A percentile compares a stretch with the other conserved stretches of the same genome.
These are phyloP conservation scores for Temnothorax unifasciatus DNA, from an alignment of 2,888 invertebrate species.

Conservation along the genomic window DNA sequence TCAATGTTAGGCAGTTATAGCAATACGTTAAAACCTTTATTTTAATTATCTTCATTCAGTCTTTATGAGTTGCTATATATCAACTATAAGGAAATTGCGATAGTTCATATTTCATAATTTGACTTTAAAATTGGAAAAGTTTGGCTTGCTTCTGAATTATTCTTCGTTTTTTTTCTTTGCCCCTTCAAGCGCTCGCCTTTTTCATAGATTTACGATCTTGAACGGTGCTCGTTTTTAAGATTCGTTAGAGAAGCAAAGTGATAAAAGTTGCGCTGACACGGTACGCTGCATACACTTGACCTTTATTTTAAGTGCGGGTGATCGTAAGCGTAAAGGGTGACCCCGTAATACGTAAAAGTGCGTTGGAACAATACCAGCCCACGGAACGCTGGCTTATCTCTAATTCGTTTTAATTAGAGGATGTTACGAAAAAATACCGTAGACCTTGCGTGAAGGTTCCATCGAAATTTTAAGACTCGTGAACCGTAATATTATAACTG, in stretches of 20 bases:
- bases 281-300: slow-evolving; percentile 82
- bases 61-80: background rate
- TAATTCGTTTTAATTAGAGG: slow-evolving; percentile 84
- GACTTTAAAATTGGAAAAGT: slow-evolving; percentile 22
- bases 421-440: slow-evolving; percentile 81
- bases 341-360: slow-evolving; percentile 74
- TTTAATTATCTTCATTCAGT: slow-evolving; percentile 5
- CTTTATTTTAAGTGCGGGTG: slow-evolving; percentile 80
- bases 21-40: background rate
- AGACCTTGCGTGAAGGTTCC: slow-evolving; percentile 70
- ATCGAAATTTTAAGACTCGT: slow-evolving; percentile 73
- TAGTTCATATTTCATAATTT: slow-evolving; percentile 7
- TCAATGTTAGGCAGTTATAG: background rate
- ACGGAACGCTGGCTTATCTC: slow-evolving; percentile 79
- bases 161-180: background rate
- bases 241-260: slow-evolving; percentile 44
- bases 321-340: slow-evolving; percentile 73
- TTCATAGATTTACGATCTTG: slow-evolving; percentile 10
- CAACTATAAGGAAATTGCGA: background rate
- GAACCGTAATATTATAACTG: background rate
- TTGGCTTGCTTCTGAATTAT: background rate
- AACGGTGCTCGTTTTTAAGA: slow-evolving; percentile 11
- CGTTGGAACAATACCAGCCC: slow-evolving; percentile 79
- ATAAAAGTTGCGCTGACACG: slow-evolving; percentile 61
- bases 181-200: background rate